These are phyloP conservation scores for Paramormyrops hopkinsi DNA, from an alignment of 2,797 vertebrate genomes.

Conservation along the genomic window DNA sequence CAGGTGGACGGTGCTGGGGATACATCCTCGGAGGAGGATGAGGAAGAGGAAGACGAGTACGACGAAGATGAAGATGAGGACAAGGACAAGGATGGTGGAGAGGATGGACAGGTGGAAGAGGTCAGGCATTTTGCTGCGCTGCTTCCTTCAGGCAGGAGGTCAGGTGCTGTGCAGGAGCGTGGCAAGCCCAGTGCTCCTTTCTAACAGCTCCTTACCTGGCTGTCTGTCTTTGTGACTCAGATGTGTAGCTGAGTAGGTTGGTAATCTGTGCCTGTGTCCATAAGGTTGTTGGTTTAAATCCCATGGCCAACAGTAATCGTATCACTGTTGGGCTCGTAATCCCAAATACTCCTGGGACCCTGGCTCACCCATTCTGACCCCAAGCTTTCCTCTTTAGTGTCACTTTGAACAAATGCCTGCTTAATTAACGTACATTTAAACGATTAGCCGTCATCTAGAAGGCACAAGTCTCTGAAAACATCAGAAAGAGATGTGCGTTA, in stretches of 20 bases:
- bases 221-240: neutral
- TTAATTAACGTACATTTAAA: neutral
- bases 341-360: neutral
- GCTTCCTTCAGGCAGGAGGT: neutral
- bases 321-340: neutral
- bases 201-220: neutral
- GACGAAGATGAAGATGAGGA: slow-evolving; percentile 96
- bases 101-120: slow-evolving; percentile 97
- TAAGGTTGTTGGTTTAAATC: neutral
- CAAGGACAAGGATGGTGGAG: slow-evolving; percentile 90
- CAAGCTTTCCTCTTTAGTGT: neutral
- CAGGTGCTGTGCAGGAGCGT: neutral
- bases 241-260: neutral
- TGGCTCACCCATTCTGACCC: neutral
- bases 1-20: slow-evolving; percentile 93
- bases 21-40: slow-evolving; percentile 93
- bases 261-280: neutral
- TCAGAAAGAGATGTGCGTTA: neutral
- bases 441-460: neutral
- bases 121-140: slow-evolving; percentile 44
- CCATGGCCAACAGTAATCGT: neutral
- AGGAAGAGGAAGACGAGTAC: slow-evolving; percentile 97
- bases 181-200: neutral
- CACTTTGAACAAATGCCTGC: neutral
- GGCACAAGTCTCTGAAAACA: neutral